Evolutionary conservation across 2,797 vertebrate species (phyloP).

Genomic region (Lutra lutra): DNA sequence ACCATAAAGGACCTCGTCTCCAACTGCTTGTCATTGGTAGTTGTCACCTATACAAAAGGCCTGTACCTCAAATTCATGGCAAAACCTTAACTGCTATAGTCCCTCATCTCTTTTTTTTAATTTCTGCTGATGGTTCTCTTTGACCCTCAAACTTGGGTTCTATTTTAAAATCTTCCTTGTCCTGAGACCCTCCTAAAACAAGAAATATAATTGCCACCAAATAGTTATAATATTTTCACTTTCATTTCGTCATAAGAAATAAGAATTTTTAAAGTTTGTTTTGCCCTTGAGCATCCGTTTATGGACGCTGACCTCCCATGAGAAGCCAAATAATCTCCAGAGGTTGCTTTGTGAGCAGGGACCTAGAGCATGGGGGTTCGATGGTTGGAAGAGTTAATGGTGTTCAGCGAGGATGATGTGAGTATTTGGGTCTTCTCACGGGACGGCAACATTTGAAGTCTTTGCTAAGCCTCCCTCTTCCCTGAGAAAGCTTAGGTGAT

Average conservation of each 20-base stretch:
- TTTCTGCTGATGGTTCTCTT: neutral
- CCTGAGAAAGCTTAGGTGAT: neutral
- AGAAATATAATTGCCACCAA: neutral
- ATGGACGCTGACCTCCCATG: neutral
- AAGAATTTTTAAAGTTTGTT: neutral
- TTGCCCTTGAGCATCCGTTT: neutral
- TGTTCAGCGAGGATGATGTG: neutral
- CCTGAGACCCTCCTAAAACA: neutral
- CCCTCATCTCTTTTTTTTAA: neutral
- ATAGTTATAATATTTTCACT: neutral
- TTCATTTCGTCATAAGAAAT: neutral
- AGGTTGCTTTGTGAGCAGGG: neutral
- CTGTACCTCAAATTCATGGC: neutral
- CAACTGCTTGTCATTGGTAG: neutral
- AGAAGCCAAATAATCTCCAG: neutral
- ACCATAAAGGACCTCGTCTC: neutral
- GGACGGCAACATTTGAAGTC: neutral
- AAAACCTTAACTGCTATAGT: neutral
- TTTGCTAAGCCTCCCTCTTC: neutral
- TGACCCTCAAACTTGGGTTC: neutral
- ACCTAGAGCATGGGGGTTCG: neutral
- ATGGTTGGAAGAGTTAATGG: neutral
- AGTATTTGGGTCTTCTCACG: neutral
- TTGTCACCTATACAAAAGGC: neutral
- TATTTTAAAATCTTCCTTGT: neutral